A percentile compares a stretch with the other conserved stretches of the same genome.
phyloP scores from a whole-genome alignment of 2,113 vertebrate genomes.

The Leptodactylus fuscus region DNA sequence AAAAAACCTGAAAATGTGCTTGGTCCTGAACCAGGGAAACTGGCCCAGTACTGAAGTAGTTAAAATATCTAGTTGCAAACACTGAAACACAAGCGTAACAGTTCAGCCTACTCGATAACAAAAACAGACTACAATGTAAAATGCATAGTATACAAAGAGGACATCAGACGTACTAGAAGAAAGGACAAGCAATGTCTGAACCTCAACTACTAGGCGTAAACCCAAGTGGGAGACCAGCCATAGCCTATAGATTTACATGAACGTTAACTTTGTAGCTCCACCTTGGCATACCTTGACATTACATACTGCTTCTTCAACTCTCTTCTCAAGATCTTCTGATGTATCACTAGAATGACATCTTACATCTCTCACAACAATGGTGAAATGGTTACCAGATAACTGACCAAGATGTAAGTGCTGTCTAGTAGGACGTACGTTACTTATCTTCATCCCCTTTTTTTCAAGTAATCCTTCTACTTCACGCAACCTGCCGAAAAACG shows the following conservation, averaged over 20 bases:
- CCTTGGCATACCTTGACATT: slow-evolving; percentile 85
- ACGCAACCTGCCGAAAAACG: slow-evolving; percentile 79
- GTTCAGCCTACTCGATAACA: not conserved
- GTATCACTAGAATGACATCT: slow-evolving; percentile 68
- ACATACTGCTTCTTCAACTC: slow-evolving; percentile 84
- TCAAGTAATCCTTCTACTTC: slow-evolving; percentile 77
- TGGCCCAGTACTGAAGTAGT: too few relatives aligned
- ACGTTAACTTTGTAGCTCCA: too few relatives aligned
- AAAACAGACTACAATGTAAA: not conserved
- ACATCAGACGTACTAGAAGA: too few relatives aligned
- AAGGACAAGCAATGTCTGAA: too few relatives aligned
- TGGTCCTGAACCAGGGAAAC: too few relatives aligned
- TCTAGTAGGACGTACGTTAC: slow-evolving; percentile 73
- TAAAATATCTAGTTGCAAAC: too few relatives aligned
- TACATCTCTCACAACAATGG: slow-evolving; percentile 86
- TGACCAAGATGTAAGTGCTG: slow-evolving; percentile 86
- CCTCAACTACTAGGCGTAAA: too few relatives aligned
- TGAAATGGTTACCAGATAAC: slow-evolving; percentile 91
- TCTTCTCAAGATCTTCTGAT: slow-evolving; percentile 69
- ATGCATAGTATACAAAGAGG: not conserved
- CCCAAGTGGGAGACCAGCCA: too few relatives aligned
- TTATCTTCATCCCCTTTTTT: slow-evolving; percentile 82
- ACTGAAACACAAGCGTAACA: too few relatives aligned
- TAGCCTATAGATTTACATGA: too few relatives aligned
- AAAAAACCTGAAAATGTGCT: too few relatives aligned